Conservation (phyloP, 2,888 invertebrate genomes). For the Eurytoma californica region DNA sequence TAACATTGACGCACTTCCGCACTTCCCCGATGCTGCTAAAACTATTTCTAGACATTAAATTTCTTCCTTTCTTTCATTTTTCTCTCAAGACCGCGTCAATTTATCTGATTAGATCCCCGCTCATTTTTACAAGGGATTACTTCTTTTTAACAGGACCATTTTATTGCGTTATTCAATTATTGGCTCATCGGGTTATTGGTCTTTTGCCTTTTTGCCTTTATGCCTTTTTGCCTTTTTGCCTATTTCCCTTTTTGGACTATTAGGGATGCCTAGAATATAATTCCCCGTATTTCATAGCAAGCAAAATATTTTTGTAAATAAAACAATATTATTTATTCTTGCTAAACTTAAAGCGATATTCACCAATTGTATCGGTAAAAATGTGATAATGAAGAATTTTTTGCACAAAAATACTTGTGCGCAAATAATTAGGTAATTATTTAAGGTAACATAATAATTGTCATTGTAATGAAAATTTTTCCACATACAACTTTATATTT, state of each 20-base stretch:
- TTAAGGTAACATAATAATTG: background rate
- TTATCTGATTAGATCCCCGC: too few species aligned
- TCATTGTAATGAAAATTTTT: constrained; percentile 21
- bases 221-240: background rate
- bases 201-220: background rate
- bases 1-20: background rate
- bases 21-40: constrained; percentile 36
- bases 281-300: background rate
- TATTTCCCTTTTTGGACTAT: too few species aligned
- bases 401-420: background rate
- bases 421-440: background rate
- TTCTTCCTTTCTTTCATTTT: too few species aligned
- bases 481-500: constrained; percentile 45
- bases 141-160: too few species aligned
- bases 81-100: too few species aligned
- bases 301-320: constrained; percentile 31
- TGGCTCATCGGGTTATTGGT: too few species aligned
- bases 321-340: constrained; percentile 19
- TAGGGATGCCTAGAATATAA: too few species aligned
- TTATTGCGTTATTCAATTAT: too few species aligned
- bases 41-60: constrained; percentile 40
- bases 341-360: background rate
- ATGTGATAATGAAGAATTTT: constrained; percentile 12
- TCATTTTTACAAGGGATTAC: too few species aligned
- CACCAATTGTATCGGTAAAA: background rate